A percentile compares a stretch with the other conserved stretches of the same genome.
Conservation (phyloP, 1,140 invertebrate species). For the Ephestia elutella region DNA sequence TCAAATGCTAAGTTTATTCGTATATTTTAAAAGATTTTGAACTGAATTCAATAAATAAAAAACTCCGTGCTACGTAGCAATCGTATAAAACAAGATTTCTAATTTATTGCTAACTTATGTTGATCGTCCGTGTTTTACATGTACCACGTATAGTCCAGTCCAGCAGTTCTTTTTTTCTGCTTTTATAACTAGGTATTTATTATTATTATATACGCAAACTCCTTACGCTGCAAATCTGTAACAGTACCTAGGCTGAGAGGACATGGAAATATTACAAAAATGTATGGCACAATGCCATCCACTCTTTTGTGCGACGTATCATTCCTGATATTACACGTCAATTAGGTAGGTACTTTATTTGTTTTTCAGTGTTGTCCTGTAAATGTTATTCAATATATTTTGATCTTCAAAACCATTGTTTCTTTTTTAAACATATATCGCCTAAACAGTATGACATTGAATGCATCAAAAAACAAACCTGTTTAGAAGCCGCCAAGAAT, state of each 20-base stretch:
- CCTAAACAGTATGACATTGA: too few species aligned
- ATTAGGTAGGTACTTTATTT: background rate
- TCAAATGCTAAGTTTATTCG: background rate
- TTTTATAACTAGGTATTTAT: too few species aligned
- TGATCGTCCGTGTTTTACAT: too few species aligned
- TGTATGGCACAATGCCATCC: conserved; percentile 3
- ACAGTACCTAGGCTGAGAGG: background rate
- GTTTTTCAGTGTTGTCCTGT: conserved; percentile 2
- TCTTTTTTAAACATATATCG: background rate
- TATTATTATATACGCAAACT: too few species aligned
- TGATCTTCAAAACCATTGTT: background rate
- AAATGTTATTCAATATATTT: conserved; percentile 2
- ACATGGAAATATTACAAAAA: background rate
- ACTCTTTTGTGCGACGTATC: background rate
- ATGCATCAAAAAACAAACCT: too few species aligned
- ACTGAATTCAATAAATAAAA: too few species aligned
- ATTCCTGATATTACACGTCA: background rate
- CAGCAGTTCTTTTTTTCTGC: too few species aligned
- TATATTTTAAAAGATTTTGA: background rate
- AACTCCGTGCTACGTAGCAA: too few species aligned
- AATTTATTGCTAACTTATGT: too few species aligned
- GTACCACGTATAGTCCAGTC: too few species aligned
- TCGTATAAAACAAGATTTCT: too few species aligned
- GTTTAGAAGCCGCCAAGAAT: too few species aligned
- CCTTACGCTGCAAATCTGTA: background rate